Percentiles rank a stretch among this genome's conserved stretches.
Conservation (phyloP, 2,888 invertebrate species). For the Apotomis turbidana region DNA sequence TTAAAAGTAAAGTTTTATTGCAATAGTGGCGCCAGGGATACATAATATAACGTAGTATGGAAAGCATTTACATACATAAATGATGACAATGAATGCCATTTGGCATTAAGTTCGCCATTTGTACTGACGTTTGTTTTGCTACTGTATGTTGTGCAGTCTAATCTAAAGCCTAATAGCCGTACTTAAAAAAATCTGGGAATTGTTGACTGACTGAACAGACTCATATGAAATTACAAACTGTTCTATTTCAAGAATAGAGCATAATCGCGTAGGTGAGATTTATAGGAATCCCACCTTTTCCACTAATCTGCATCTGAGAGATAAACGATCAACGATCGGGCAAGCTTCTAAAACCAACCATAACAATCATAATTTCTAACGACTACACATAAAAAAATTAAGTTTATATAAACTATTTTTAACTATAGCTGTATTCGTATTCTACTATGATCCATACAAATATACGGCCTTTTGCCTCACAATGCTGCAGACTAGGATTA, state of each 20-base stretch:
- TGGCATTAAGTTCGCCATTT: too few relatives aligned
- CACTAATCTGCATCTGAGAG: slow-evolving; percentile 5
- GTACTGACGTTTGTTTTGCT: too few relatives aligned
- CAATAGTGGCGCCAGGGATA: not conserved
- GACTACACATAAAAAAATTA: not conserved
- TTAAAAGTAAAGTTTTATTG: slow-evolving; percentile 2
- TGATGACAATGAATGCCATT: too few relatives aligned
- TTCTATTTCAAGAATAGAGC: slow-evolving; percentile 10
- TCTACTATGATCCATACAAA: too few relatives aligned
- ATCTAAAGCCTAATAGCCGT: not conserved
- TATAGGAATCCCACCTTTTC: slow-evolving; percentile 9
- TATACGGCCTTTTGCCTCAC: too few relatives aligned
- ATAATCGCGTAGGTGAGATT: slow-evolving; percentile 4
- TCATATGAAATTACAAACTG: slow-evolving; percentile 9
- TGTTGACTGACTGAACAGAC: not conserved
- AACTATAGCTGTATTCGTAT: not conserved
- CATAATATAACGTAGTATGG: not conserved
- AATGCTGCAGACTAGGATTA: not conserved
- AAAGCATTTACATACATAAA: too few relatives aligned
- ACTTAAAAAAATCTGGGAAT: not conserved
- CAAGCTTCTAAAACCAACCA: not conserved
- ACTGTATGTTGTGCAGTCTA: too few relatives aligned
- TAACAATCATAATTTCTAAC: not conserved
- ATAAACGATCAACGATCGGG: not conserved
- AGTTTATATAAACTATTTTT: not conserved